Evolutionary conservation across 1,140 invertebrate species (phyloP), one percentile per base, ranked within the genome.

Genomic region (Patella vulgata): DNA sequence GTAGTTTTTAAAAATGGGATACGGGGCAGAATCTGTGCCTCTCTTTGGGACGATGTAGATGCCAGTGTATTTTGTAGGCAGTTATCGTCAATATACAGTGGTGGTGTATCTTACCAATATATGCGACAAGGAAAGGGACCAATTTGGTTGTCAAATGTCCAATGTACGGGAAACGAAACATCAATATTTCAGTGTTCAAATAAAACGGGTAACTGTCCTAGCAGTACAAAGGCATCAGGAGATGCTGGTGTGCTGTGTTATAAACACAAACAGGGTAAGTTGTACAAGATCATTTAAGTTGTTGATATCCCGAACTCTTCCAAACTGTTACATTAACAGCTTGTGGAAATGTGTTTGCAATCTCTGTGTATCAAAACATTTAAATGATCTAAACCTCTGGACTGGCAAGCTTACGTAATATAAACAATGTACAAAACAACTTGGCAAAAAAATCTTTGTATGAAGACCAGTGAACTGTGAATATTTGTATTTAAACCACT

Each of bases 21-120:
- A 53, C 89, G 88, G 87, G 91, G 91, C 0, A 89, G 89, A 64
- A 86, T 94, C 11, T 93, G 92, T 77, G 91, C 92, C 72, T 89
- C 92, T 68, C 86, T 88, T 56, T 93, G 92, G 74, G 89, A 88
- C 1, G 81, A 91, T 46, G 86, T 82, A 23, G 88, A 91, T 66
- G 91, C 91, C 0, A 82, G 88, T 63, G 87, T 94, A 0, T 84
- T 91, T 12, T 93, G 92, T 73, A 86, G 85, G 42, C 89, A 92
- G 75, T 75, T 92, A 23, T n/a, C n/a, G n/a, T n/a, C n/a, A n/a
- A 91, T 91, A 9, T 80, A 70, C 55, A 27, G 23, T 4, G 63
- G 65, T 28, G 73, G 73, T 6, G 59, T 66, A 21, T 61, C 58
- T n/a, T 66, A 56, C 44, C 59, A 63, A 42, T 53, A 66, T 23